Percentiles rank a stretch among this genome's conserved stretches.
These are phyloP conservation scores for Cetonia aurata DNA, from an alignment of 2,888 invertebrate species.

Conservation along the genomic window DNA sequence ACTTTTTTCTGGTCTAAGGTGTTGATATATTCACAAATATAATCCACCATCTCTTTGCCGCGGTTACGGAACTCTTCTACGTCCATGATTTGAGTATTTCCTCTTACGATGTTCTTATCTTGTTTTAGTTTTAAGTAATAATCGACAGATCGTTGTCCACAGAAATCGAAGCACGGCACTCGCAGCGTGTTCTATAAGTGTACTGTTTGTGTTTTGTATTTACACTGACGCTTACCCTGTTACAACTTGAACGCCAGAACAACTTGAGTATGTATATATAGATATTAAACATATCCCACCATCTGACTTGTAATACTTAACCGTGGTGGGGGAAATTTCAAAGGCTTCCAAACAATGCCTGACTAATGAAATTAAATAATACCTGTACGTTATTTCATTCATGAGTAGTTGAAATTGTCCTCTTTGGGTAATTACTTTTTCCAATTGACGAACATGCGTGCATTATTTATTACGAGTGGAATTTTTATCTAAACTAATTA, in stretches of 20 bases:
- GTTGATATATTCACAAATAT: conserved; percentile 91
- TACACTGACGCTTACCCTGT: conserved; percentile 16
- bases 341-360: conserved; percentile 33
- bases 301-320: conserved; percentile 22
- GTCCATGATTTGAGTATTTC: conserved; percentile 75
- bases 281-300: conserved; percentile 34
- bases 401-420: conserved; percentile 2
- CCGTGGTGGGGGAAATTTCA: conserved; percentile 21
- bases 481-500: too few relatives aligned
- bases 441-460: too few relatives aligned
- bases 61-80: conserved; percentile 87
- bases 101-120: too few relatives aligned
- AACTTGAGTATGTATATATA: conserved; percentile 18
- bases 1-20: conserved; percentile 85
- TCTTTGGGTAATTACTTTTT: too few relatives aligned
- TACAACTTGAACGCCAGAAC: conserved; percentile 24
- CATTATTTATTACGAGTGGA: too few relatives aligned
- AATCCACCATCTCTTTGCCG: conserved; percentile 96
- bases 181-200: not conserved
- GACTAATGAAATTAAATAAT: conserved; percentile 31
- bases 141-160: not conserved
- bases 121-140: not conserved
- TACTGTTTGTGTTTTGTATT: conserved; percentile 24
- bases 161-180: conserved; percentile 1
- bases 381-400: conserved; percentile 3